Conservation (phyloP, 2,888 invertebrate genomes). For the Meiosimyza decipiens region DNA sequence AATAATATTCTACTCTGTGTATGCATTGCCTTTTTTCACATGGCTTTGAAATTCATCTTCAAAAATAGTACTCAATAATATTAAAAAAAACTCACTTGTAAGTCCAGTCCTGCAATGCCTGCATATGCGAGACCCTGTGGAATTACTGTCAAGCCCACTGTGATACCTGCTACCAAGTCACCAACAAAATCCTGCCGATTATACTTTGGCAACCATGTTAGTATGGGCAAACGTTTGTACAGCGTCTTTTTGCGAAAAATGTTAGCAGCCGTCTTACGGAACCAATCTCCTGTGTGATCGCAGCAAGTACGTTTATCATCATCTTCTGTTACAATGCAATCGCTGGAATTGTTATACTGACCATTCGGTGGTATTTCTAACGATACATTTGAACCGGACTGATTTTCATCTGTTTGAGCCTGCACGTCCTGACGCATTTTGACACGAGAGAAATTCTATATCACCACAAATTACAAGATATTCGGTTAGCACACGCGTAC, state of each 20-base stretch:
- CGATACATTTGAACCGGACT: conserved; percentile 57
- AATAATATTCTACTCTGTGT: no score
- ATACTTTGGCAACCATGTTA: conserved; percentile 84
- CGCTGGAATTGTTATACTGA: conserved; percentile 61
- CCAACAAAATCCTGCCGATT: conserved; percentile 79
- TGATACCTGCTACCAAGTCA: conserved; percentile 90
- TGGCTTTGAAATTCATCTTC: no score
- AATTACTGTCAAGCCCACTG: conserved; percentile 76
- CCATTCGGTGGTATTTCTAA: conserved; percentile 64
- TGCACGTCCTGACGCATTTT: conserved; percentile 45
- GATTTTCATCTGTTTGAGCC: conserved; percentile 44
- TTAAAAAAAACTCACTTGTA: conserved; percentile 68
- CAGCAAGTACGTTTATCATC: conserved; percentile 53
- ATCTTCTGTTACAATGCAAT: conserved; percentile 68
- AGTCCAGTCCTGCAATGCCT: conserved; percentile 81
- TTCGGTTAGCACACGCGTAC: no score
- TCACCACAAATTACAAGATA: no score
- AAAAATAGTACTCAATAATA: no score
- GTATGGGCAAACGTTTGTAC: conserved; percentile 79
- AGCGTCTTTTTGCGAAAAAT: conserved; percentile 77
- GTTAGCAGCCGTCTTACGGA: conserved; percentile 67
- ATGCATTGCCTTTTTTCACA: no score
- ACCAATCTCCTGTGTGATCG: conserved; percentile 52
- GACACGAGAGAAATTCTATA: no score
- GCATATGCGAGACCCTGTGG: conserved; percentile 90